Percentiles rank a stretch among this genome's conserved stretches.
These are phyloP conservation scores for Tupaia chinensis DNA, from an alignment of 2,113 vertebrate genomes.

Conservation along the genomic window DNA sequence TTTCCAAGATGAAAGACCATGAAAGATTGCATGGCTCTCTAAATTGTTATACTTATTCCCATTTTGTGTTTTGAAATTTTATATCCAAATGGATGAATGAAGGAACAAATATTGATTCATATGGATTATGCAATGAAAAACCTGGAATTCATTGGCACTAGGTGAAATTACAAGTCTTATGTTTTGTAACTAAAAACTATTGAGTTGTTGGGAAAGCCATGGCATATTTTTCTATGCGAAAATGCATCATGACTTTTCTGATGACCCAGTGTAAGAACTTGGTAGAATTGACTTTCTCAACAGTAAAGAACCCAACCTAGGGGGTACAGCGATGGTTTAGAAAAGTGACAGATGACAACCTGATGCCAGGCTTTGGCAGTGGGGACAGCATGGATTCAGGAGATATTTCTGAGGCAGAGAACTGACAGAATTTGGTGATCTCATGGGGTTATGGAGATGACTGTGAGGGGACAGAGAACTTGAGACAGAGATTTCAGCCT, in stretches of 20 bases:
- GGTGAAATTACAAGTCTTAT: not conserved
- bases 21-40: not conserved
- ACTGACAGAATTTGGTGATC: not conserved
- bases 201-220: too few relatives aligned
- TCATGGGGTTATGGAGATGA: not conserved
- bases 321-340: not conserved
- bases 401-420: not conserved
- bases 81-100: not conserved
- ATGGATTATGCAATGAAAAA: not conserved
- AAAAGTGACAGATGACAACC: not conserved
- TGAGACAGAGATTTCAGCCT: not conserved
- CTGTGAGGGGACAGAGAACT: not conserved
- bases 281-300: not conserved
- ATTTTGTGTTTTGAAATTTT: conserved; percentile 4
- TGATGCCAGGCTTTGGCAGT: not conserved
- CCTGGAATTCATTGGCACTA: not conserved
- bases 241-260: too few relatives aligned
- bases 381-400: not conserved
- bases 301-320: not conserved
- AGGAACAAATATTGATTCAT: not conserved
- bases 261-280: not conserved
- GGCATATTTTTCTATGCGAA: too few relatives aligned
- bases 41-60: not conserved
- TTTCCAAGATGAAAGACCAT: conserved; percentile 34
- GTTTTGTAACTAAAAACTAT: not conserved